Evolutionary conservation across 2,888 invertebrate species (phyloP).

Genomic region (Protonemura montana): DNA sequence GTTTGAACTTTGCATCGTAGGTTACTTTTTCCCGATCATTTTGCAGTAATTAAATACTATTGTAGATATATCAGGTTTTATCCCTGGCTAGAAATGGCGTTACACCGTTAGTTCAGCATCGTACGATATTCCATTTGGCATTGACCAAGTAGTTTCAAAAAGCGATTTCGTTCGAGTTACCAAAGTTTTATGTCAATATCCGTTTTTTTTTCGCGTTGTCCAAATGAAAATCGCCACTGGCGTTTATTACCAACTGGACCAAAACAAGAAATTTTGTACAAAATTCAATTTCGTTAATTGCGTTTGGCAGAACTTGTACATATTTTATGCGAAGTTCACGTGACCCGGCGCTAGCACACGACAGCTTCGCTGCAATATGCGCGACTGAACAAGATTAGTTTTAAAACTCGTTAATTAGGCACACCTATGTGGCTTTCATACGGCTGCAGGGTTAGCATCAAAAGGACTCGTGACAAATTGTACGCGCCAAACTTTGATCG

Average conservation of each 20-base stretch:
- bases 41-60: no score
- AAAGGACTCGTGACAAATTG: background rate
- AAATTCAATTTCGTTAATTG: constrained; percentile 29
- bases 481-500: background rate
- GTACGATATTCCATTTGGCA: background rate
- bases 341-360: background rate
- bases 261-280: background rate
- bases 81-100: no score
- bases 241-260: background rate
- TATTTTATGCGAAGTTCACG: background rate
- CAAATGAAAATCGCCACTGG: background rate
- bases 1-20: background rate
- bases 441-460: background rate
- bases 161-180: background rate
- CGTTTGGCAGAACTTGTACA: background rate
- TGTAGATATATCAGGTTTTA: no score
- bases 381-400: background rate
- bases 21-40: background rate
- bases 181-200: background rate
- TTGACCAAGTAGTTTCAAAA: background rate
- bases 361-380: background rate
- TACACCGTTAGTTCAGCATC: no score
- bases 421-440: background rate
- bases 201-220: background rate
- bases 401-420: constrained; percentile 19